Evolutionary conservation across 2,797 vertebrate species (phyloP), one percentile per base, ranked within the genome.

Genomic region (Bradypodion ventrale): DNA sequence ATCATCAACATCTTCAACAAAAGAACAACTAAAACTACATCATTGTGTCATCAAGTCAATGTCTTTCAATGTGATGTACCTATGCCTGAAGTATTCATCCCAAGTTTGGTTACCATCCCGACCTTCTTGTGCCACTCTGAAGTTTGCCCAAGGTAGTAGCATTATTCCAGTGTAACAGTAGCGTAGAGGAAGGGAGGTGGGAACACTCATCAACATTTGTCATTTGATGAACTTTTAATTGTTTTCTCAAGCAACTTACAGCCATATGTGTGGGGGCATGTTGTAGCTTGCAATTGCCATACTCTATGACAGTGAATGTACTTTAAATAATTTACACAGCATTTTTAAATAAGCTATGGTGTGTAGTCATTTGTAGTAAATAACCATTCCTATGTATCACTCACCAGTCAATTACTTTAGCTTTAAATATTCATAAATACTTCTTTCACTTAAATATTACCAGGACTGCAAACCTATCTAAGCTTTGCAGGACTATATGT

Each of bases 241-340:
- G 9, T 69, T 87, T 86, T 59, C 62, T 16, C 44, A 73, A 78
- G n/a, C 59, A 82, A 85, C 76, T 79, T 86, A 70, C 59, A 84
- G 21, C 32, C 42, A 46, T 16, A 80, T 6, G 32, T 70, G n/a
- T 40, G 79, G 73, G n/a, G 60, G 72, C 56, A 59, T 74, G 21
- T 13, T 72, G 35, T 65, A 74, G 13, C 82, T 80, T 70, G 40
- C 65, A 59, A 85, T 60, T 80, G 62, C 49, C 73, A 78, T 69
- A 75, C 56, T 75, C 52, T 75, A 83, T 75, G 77, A 83, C 63
- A 49, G 79, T 49, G 40, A 35, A 32, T 75, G 42, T 69, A 85
- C 74, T 76, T 87, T 72, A 13, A 81, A 78, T 85, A 60, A 80
- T 79, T 29, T 49, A 60, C 63, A 85, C 7, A 80, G 84, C 79